These are phyloP conservation scores for Bos taurus DNA, from an alignment of 2,113 vertebrate species.

Conservation along the genomic window DNA sequence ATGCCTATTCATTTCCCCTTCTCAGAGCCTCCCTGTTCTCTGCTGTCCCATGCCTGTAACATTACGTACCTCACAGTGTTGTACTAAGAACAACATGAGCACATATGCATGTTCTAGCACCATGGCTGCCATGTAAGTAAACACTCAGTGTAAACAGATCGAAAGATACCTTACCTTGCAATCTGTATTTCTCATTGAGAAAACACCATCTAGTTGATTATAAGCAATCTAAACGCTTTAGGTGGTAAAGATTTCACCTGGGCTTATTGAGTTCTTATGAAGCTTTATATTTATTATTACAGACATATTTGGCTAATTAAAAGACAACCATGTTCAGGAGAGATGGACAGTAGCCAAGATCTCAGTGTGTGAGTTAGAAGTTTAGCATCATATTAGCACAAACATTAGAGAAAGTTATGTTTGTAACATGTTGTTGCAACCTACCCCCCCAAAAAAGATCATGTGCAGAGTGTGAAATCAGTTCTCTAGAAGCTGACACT, in stretches of 20 bases:
- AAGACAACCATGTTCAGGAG: not conserved
- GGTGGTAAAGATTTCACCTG: not conserved
- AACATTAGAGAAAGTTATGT: not conserved
- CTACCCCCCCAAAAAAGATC: not conserved
- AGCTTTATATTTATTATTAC: not conserved
- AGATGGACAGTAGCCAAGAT: not conserved
- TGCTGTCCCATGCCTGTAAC: not conserved
- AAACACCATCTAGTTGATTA: not conserved
- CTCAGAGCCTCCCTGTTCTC: not conserved
- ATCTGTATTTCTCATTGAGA: not conserved
- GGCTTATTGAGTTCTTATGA: not conserved
- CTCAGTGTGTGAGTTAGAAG: not conserved
- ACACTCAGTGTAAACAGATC: not conserved
- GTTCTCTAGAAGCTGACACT: not conserved
- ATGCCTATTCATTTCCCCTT: not conserved
- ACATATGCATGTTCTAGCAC: not conserved
- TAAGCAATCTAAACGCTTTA: not conserved
- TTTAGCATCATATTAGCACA: not conserved
- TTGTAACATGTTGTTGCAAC: not conserved
- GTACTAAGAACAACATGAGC: not conserved
- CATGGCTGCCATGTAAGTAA: not conserved
- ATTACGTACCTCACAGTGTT: not conserved
- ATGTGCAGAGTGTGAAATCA: not conserved
- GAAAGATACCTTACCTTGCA: not conserved
- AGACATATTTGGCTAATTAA: not conserved